These are phyloP conservation scores for Zonitis immaculata DNA, from an alignment of 2,888 invertebrate genomes.

Conservation along the genomic window DNA sequence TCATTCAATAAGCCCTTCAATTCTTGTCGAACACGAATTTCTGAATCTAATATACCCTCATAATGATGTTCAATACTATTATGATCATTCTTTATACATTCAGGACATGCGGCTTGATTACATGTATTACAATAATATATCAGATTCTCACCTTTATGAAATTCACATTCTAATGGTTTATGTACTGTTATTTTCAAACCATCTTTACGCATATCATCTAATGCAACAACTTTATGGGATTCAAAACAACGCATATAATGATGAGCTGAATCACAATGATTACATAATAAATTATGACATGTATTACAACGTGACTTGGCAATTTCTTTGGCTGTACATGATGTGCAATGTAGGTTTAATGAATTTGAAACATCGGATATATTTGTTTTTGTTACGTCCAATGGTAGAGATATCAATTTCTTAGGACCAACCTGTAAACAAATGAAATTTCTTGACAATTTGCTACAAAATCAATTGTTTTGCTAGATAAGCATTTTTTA, in stretches of 20 bases:
- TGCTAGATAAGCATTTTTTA: too few species aligned
- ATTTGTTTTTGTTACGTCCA: slow-evolving; percentile 83
- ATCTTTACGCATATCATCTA: slow-evolving; percentile 76
- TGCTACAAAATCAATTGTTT: not conserved
- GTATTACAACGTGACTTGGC: slow-evolving; percentile 92
- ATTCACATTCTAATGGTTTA: slow-evolving; percentile 80
- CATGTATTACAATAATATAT: slow-evolving; percentile 87
- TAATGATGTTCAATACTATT: slow-evolving; percentile 76
- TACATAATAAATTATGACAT: slow-evolving; percentile 90
- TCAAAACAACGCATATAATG: slow-evolving; percentile 97
- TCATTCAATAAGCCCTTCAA: slow-evolving; percentile 69
- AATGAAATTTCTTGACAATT: too few species aligned
- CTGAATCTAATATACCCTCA: slow-evolving; percentile 76
- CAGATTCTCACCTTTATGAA: slow-evolving; percentile 77
- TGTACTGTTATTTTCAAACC: slow-evolving; percentile 80
- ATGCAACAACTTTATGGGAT: slow-evolving; percentile 84
- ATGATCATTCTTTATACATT: slow-evolving; percentile 80
- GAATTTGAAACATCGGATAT: slow-evolving; percentile 76
- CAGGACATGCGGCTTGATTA: slow-evolving; percentile 80
- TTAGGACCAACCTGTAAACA: slow-evolving; percentile 66
- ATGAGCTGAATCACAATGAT: slow-evolving; percentile 92
- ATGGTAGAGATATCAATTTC: slow-evolving; percentile 73
- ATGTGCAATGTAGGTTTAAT: slow-evolving; percentile 71
- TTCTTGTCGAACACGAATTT: slow-evolving; percentile 69
- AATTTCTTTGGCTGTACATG: slow-evolving; percentile 92